Evolutionary conservation across 2,888 invertebrate species (phyloP).

Genomic region (Drosophila neonasuta): DNA sequence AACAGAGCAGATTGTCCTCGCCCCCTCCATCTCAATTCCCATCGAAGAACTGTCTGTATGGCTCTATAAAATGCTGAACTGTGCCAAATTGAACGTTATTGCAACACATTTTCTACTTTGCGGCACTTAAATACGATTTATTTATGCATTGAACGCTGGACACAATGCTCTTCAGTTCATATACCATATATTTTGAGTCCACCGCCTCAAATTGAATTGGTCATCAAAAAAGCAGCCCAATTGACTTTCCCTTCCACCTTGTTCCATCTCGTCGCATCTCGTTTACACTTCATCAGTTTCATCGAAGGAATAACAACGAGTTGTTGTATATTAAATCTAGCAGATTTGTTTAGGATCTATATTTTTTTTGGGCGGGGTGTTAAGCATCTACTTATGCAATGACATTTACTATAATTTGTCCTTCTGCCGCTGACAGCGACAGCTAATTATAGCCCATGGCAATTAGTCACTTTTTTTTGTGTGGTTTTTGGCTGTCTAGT

Average conservation of each 20-base stretch:
- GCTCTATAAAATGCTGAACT: slow-evolving; percentile 60
- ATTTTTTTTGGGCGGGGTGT: not conserved
- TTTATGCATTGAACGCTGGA: slow-evolving; percentile 42
- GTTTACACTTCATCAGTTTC: slow-evolving; percentile 10
- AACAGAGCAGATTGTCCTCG: slow-evolving; percentile 10
- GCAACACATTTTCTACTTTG: slow-evolving; percentile 49
- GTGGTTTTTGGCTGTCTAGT: not conserved
- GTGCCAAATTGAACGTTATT: slow-evolving; percentile 71
- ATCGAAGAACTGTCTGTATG: not conserved
- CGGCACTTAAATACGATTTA: slow-evolving; percentile 67
- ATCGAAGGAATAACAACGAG: not conserved
- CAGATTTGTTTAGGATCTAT: slow-evolving; percentile 23
- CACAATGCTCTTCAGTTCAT: slow-evolving; percentile 12
- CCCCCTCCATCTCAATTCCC: not conserved
- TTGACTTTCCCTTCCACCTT: slow-evolving; percentile 19
- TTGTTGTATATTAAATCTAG: slow-evolving; percentile 37
- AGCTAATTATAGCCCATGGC: slow-evolving; percentile 65
- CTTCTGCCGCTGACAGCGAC: slow-evolving; percentile 54
- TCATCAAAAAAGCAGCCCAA: slow-evolving; percentile 39
- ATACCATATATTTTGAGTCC: slow-evolving; percentile 23
- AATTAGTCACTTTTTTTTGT: slow-evolving; percentile 52
- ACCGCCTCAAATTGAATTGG: slow-evolving; percentile 43
- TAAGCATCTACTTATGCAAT: slow-evolving; percentile 41
- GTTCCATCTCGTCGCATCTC: slow-evolving; percentile 8
- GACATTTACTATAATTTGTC: slow-evolving; percentile 52